phyloP scores from a whole-genome alignment of 2,888 invertebrate genomes.

The Synergus itoensis region DNA sequence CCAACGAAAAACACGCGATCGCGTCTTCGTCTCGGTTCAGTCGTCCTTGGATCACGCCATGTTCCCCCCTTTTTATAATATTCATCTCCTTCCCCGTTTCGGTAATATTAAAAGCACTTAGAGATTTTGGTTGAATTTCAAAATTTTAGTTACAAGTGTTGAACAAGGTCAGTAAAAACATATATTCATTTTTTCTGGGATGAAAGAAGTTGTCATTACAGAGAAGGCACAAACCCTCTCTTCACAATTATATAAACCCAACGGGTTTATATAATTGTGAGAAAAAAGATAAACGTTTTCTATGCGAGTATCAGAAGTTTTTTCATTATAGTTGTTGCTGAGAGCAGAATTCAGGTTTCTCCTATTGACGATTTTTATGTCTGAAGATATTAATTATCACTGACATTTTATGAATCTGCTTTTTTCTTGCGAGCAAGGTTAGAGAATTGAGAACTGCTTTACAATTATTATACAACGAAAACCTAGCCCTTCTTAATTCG shows the following conservation, averaged over 20 bases:
- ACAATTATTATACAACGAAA: slow-evolving; percentile 24
- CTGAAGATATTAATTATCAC: background rate
- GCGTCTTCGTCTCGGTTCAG: slow-evolving; percentile 52
- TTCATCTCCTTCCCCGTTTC: slow-evolving; percentile 44
- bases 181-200: background rate
- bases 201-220: background rate
- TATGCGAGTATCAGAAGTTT: no score
- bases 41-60: slow-evolving; percentile 75
- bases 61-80: slow-evolving; percentile 49
- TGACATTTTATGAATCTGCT: background rate
- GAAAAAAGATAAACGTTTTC: no score
- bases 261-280: no score
- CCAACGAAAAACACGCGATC: slow-evolving; percentile 73
- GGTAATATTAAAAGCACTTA: slow-evolving; percentile 23
- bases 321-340: no score
- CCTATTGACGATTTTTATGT: background rate
- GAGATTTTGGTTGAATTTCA: slow-evolving; percentile 43
- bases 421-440: background rate
- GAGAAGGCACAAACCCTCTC: no score
- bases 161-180: background rate
- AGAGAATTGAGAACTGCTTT: background rate
- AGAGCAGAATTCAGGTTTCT: background rate
- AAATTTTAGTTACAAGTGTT: slow-evolving; percentile 30
- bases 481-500: background rate
- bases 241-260: no score